Evolutionary conservation across 2,888 invertebrate species (phyloP), one percentile per base, ranked within the genome.

Genomic region (Notodonta dromedarius): DNA sequence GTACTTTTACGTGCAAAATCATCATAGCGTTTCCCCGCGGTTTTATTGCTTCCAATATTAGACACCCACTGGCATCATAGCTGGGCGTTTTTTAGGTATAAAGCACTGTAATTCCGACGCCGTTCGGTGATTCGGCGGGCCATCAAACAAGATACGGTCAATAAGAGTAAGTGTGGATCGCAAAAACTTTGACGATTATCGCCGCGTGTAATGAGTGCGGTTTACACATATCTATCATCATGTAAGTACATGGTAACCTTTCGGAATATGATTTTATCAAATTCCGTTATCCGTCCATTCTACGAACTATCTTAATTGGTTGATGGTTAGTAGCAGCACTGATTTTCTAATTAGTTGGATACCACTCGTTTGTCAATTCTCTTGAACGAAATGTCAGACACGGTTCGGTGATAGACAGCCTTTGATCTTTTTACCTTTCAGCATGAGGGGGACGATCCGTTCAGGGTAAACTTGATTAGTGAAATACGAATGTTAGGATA

Each of bases 101-200:
- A 42, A 63, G 69, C 73, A 69, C 32, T 24, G 32, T 52, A 32
- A 73, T 70, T 55, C 60, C 53, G 70, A 67, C 76, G 74, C 63
- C 70, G 56, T 12, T 53, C 48, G 64, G 72, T 70, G 66, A 76
- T 76, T 76, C 64, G 72, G 67, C 59, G 63, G 63, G 76, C 72
- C 52, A 76, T 75, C 67, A 75, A 76, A 65, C 65, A 61, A 74
- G 66, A 73, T 75, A 74, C 66, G 73, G 76, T 74, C 76, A 76
- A 75, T 75, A 75, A 70, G 72, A 58, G 54, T 44, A 61, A 60
- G 71, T 73, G 75, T 69, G 71, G 71, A 74, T 74, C 75, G 71
- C 74, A 74, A 74, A 74, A 74, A 65, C 63, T 67, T 74, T 74
- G 71, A 74, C 67, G 74, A 69, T 57, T 13, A 44, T 62, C 59